Evolutionary conservation across 2,113 vertebrate genomes (phyloP).

Genomic region (Bostrychus sinensis): DNA sequence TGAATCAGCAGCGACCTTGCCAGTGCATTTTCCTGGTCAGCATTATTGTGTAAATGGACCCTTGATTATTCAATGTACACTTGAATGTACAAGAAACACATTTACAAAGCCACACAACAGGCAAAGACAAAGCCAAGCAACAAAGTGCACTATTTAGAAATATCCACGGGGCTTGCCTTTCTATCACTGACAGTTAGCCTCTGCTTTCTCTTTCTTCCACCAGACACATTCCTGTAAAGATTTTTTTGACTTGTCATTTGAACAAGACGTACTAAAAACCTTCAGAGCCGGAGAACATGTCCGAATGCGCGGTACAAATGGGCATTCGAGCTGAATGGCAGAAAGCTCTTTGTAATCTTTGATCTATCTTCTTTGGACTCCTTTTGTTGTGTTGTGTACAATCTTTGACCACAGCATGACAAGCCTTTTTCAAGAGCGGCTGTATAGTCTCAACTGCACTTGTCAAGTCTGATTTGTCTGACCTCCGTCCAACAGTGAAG

Average conservation of each 20-base stretch:
- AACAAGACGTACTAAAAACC: background rate
- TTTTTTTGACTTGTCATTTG: background rate
- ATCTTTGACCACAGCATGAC: conserved; percentile 18
- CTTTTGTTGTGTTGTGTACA: conserved; percentile 3
- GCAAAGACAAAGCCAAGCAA: background rate
- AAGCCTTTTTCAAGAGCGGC: conserved; percentile 30
- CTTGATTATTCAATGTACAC: too few species aligned
- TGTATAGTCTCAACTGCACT: conserved; percentile 24
- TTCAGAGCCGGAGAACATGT: background rate
- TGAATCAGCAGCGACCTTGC: too few species aligned
- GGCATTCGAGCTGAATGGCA: background rate
- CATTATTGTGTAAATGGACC: too few species aligned
- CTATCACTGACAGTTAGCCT: conserved; percentile 1
- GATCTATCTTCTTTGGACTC: conserved; percentile 5
- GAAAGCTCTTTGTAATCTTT: conserved; percentile 4
- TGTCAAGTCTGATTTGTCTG: conserved; percentile 23
- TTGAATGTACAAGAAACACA: background rate
- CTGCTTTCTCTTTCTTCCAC: conserved; percentile 3
- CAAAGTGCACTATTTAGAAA: background rate
- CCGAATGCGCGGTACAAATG: background rate
- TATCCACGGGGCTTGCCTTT: background rate
- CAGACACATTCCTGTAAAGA: background rate
- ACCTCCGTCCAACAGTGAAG: conserved; percentile 15
- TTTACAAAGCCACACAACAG: background rate
- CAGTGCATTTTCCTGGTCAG: too few species aligned